phyloP scores from a whole-genome alignment of 1,140 invertebrate species.

The Macrocentrus cingulum region DNA sequence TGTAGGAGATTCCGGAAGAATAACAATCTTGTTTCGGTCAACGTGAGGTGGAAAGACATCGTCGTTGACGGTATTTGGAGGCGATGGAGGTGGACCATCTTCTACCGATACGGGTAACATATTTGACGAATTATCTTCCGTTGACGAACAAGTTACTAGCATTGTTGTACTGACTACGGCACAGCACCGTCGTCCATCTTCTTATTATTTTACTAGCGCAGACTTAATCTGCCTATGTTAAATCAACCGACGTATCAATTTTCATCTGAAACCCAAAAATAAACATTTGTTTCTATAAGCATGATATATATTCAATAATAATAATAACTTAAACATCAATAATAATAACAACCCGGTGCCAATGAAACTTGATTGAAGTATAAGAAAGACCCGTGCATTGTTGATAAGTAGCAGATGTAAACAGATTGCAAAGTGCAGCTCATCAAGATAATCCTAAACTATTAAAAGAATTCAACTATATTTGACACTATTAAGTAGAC shows the following conservation, averaged over 20 bases:
- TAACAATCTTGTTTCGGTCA: slow-evolving; percentile 69
- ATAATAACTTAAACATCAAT: too few species aligned
- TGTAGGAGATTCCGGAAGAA: slow-evolving; percentile 64
- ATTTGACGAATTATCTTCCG: slow-evolving; percentile 47
- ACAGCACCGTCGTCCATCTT: slow-evolving; percentile 39
- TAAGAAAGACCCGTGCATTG: too few species aligned
- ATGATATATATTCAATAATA: too few species aligned
- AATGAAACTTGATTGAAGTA: too few species aligned
- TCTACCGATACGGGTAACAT: slow-evolving; percentile 58
- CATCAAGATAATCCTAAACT: too few species aligned
- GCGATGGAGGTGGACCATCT: too few species aligned
- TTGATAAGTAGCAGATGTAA: too few species aligned
- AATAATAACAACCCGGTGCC: too few species aligned
- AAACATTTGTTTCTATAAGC: background rate
- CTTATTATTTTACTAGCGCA: slow-evolving; percentile 12
- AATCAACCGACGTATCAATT: slow-evolving; percentile 51
- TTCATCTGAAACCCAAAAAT: slow-evolving; percentile 49
- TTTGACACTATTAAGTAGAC: too few species aligned
- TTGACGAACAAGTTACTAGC: slow-evolving; percentile 46
- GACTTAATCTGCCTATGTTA: slow-evolving; percentile 42
- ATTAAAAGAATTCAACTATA: too few species aligned
- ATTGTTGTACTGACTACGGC: slow-evolving; percentile 45
- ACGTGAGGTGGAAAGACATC: slow-evolving; percentile 75
- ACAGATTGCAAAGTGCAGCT: too few species aligned
- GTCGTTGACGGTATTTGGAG: slow-evolving; percentile 64